A percentile compares a stretch with the other conserved stretches of the same genome.
phyloP scores from a whole-genome alignment of 1,140 invertebrate genomes.

The Campodea augens region DNA sequence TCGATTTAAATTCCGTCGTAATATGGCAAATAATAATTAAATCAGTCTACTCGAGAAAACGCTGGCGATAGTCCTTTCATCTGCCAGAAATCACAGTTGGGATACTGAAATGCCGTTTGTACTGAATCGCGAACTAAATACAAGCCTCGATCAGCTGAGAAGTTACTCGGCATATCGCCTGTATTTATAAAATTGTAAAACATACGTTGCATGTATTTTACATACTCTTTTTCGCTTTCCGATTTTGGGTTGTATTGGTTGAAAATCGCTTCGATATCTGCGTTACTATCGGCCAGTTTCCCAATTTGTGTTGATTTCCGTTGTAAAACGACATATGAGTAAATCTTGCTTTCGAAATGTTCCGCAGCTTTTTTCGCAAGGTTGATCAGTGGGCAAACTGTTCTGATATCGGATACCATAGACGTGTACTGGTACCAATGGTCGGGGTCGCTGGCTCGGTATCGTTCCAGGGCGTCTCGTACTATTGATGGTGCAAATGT shows the following conservation, averaged over 20 bases:
- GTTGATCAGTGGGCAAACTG: slow-evolving; percentile 18
- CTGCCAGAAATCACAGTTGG: slow-evolving; percentile 17
- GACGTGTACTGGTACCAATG: slow-evolving; percentile 15
- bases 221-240: slow-evolving; percentile 14
- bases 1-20: too few relatives aligned
- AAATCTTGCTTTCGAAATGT: slow-evolving; percentile 10
- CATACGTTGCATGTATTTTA: slow-evolving; percentile 18
- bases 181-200: slow-evolving; percentile 20
- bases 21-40: neutral
- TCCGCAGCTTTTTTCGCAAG: slow-evolving; percentile 12
- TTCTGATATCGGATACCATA: slow-evolving; percentile 19
- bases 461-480: slow-evolving; percentile 10
- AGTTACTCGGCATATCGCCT: slow-evolving; percentile 9
- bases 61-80: slow-evolving; percentile 13
- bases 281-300: slow-evolving; percentile 14
- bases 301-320: slow-evolving; percentile 10
- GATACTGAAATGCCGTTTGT: slow-evolving; percentile 11
- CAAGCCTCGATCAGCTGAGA: slow-evolving; percentile 3
- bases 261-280: slow-evolving; percentile 20
- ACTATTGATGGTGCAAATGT: slow-evolving; percentile 9
- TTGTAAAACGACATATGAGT: slow-evolving; percentile 17
- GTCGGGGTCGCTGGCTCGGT: slow-evolving; percentile 11
- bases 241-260: slow-evolving; percentile 12
- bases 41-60: slow-evolving; percentile 15
- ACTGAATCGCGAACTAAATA: slow-evolving; percentile 11